Conservation (phyloP, 2,113 vertebrate species). For the Microcebus murinus region DNA sequence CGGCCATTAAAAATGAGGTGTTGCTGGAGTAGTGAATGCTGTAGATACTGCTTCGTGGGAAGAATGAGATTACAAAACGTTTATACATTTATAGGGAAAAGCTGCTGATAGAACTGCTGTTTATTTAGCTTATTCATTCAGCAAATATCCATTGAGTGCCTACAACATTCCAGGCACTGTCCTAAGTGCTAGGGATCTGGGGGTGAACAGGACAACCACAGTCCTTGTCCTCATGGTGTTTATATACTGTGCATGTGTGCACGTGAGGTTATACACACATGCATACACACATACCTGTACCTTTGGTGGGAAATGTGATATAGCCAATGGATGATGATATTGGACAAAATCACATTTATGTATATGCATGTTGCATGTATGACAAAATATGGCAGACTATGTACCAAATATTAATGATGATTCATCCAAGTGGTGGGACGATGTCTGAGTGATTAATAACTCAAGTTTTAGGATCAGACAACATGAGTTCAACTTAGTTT, state of each 20-base stretch:
- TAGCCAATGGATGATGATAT: background rate
- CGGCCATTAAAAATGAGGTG: background rate
- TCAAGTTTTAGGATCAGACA: background rate
- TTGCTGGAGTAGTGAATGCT: background rate
- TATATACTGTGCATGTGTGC: background rate
- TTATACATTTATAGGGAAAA: background rate
- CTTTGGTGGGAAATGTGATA: background rate
- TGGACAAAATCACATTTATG: background rate
- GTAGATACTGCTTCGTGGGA: background rate
- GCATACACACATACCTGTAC: background rate
- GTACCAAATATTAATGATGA: background rate
- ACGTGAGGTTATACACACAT: background rate
- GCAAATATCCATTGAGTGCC: background rate
- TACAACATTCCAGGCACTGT: background rate
- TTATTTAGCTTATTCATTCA: conserved; percentile 11
- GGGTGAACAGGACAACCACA: background rate
- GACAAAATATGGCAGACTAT: background rate
- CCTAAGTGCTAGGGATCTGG: background rate
- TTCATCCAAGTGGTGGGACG: background rate
- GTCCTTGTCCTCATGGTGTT: background rate
- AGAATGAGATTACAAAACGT: background rate
- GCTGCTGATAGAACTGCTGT: background rate
- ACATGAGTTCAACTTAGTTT: background rate
- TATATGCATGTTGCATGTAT: background rate
- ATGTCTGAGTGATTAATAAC: background rate